Conservation (phyloP, 64 coral and sea anemone species). For the Montipora cactus region DNA sequence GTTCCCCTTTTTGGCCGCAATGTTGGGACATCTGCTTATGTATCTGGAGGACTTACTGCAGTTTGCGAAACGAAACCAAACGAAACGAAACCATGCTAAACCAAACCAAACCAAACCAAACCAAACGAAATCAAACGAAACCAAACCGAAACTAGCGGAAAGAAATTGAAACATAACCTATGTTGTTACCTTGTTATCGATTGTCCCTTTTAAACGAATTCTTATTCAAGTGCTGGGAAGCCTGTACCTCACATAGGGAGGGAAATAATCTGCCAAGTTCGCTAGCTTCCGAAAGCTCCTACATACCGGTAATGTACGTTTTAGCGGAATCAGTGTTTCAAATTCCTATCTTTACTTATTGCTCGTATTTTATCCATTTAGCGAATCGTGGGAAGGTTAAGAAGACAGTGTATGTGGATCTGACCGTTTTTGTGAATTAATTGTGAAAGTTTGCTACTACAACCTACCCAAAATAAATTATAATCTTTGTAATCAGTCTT, state of each 20-base stretch:
- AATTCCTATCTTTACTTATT: slow-evolving; percentile 1
- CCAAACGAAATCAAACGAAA: neutral
- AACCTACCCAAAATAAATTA: slow-evolving; percentile 22
- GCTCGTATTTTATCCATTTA: slow-evolving; percentile 14
- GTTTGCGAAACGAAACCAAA: no score
- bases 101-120: no score
- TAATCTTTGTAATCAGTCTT: slow-evolving; percentile 34
- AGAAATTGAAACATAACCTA: slow-evolving; percentile 2
- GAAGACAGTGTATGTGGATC: slow-evolving; percentile 9
- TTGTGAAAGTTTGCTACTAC: slow-evolving; percentile 17
- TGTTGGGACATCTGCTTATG: no score
- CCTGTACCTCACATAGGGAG: slow-evolving; percentile 9
- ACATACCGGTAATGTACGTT: neutral
- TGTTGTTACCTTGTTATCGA: neutral
- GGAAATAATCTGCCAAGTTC: neutral
- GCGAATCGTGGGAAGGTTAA: slow-evolving; percentile 5
- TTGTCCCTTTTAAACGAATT: neutral
- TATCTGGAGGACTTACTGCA: no score
- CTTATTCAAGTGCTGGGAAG: slow-evolving; percentile 18
- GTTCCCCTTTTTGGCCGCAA: no score
- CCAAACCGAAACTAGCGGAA: slow-evolving; percentile 1
- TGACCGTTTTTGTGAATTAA: slow-evolving; percentile 21
- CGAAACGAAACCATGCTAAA: no score
- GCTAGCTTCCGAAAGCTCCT: slow-evolving; percentile 3
- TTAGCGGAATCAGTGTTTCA: slow-evolving; percentile 12